Conservation (phyloP, 2,797 vertebrate genomes). For the Tamandua tetradactyla region DNA sequence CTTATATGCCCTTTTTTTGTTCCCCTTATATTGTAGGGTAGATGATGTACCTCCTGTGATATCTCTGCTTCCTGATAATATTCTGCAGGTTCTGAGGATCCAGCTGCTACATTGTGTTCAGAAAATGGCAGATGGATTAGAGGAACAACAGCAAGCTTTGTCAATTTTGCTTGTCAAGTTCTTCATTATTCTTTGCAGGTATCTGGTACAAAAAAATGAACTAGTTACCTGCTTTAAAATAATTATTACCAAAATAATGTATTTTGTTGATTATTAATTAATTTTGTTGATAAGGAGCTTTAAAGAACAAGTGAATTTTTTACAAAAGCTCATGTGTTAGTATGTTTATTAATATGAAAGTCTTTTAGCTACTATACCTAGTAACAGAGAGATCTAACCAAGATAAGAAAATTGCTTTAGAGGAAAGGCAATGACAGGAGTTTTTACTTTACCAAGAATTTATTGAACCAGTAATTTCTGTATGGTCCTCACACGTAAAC, state of each 20-base stretch:
- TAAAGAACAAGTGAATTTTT: not conserved
- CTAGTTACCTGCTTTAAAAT: not conserved
- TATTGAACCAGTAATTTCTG: slow-evolving; percentile 4
- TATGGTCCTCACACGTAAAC: not conserved
- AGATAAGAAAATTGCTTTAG: not conserved
- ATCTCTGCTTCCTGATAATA: slow-evolving; percentile 97
- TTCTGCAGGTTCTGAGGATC: slow-evolving; percentile 95
- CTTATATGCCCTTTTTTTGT: slow-evolving; percentile 34
- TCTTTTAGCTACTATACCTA: not conserved
- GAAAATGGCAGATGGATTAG: slow-evolving; percentile 95
- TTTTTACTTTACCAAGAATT: slow-evolving; percentile 20
- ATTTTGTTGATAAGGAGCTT: not conserved
- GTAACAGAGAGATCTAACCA: not conserved
- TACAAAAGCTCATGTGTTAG: not conserved
- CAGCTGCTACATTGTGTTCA: slow-evolving; percentile 97
- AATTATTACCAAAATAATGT: slow-evolving; percentile 36
- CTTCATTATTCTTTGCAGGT: slow-evolving; percentile 98
- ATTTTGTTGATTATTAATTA: slow-evolving; percentile 25
- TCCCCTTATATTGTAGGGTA: slow-evolving; percentile 85
- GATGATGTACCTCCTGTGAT: slow-evolving; percentile 95
- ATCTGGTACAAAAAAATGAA: slow-evolving; percentile 60
- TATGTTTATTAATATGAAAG: not conserved
- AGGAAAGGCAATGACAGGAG: not conserved
- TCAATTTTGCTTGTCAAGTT: slow-evolving; percentile 96
- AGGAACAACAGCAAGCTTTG: slow-evolving; percentile 94